phyloP scores from a whole-genome alignment of 1,140 invertebrate genomes.

The Helicorthomorpha holstii region DNA sequence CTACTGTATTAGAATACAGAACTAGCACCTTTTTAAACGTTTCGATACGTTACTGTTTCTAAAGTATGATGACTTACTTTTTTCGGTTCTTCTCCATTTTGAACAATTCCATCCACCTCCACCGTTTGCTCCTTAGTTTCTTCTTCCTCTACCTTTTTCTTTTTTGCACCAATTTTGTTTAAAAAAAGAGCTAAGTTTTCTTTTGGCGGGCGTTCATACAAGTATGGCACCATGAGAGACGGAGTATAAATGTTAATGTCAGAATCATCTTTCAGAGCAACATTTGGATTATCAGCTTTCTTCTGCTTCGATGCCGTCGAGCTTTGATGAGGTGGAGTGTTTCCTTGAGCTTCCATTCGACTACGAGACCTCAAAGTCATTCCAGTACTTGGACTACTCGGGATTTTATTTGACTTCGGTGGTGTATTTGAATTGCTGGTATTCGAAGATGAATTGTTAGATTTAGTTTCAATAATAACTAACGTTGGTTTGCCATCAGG shows the following conservation, averaged over 20 bases:
- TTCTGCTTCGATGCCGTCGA: neutral
- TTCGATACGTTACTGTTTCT: slow-evolving; percentile 7
- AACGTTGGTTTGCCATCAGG: slow-evolving; percentile 5
- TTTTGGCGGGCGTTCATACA: slow-evolving; percentile 72
- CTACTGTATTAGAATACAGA: too few species aligned
- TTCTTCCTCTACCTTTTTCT: slow-evolving; percentile 21
- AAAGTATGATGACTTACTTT: slow-evolving; percentile 13
- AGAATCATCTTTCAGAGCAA: slow-evolving; percentile 61
- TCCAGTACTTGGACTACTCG: neutral
- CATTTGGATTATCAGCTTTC: neutral
- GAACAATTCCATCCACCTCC: neutral
- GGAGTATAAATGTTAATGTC: slow-evolving; percentile 81
- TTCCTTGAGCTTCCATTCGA: too few species aligned
- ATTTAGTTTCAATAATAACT: slow-evolving; percentile 8
- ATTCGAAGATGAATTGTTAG: too few species aligned
- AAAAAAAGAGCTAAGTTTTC: slow-evolving; percentile 53
- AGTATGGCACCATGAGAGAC: slow-evolving; percentile 78
- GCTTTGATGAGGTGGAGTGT: slow-evolving; percentile 30
- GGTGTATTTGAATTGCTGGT: neutral
- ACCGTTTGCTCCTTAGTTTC: slow-evolving; percentile 8
- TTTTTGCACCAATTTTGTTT: slow-evolving; percentile 14
- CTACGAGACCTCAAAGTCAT: neutral
- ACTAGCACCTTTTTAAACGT: slow-evolving; percentile 14
- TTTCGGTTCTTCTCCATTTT: slow-evolving; percentile 11
- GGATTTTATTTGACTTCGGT: neutral